Base-by-base conservation (phyloP, 2,113 vertebrate genomes). In the Ivindomyrus marchei region DNA sequence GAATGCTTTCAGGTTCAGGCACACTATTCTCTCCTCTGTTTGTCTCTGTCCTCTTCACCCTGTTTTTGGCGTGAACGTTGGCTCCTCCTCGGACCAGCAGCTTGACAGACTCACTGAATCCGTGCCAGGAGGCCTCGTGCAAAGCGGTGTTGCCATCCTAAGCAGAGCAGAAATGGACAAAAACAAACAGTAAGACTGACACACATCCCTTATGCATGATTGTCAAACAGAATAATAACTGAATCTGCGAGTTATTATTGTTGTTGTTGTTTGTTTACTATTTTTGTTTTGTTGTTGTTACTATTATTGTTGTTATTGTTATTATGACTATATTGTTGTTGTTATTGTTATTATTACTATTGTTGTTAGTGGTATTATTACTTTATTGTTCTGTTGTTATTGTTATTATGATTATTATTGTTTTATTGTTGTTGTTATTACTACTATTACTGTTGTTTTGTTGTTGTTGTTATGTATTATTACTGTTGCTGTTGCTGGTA, bases 121-220 rank as follows among this genome's bases (percentile, higher is more conserved):
- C 98, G 0, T 98, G 97, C 98, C 98, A 98, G 9, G 96, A 96
- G 0, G 95, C 97, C 93, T 98, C 97, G 1, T 98, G 97, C 66
- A 98, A 96, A 52, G 97, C 97, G 0, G 97, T 97, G 92, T 98
- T 98, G 83, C 98, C 97, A 1, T 97, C 97, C 97, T 98, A 46
- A 91, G 74, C 74, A 19, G 13, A 42, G 36, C 31, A 77, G 13
- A 42, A 80, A 80, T 4, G 36, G 4, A 2, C 52, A 19, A 19
- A 53, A 53, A 21, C 53, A 56, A 21, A 56, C 17, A 7, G 19
- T 56, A 6, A 56, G 39, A 42, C 39, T 84, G 15, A 42, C 19
- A 70, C 9, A 66, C 62, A 27, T 31, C 62, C 8, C n/a, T 19
- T 42, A 42, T 17, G 19, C 36, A 3, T 19, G 36, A 39, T 3